These are phyloP conservation scores for Pseudomugil gertrudae DNA, from an alignment of 2,797 vertebrate genomes.

Conservation along the genomic window DNA sequence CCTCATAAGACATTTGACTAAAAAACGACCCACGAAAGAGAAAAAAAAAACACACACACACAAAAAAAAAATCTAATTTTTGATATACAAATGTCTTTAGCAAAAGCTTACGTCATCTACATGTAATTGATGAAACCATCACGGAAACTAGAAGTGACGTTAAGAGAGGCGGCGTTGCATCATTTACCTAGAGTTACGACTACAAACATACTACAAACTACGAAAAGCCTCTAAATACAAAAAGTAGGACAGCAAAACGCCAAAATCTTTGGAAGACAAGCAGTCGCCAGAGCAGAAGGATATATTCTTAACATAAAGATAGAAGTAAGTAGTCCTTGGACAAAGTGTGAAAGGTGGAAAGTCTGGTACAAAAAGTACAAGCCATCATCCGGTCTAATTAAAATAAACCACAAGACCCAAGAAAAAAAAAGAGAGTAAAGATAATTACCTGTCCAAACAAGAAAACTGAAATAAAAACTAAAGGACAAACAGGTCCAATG, in stretches of 20 bases:
- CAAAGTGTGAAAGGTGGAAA: constrained; percentile 3
- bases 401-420: neutral
- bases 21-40: no score
- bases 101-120: neutral
- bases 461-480: constrained; percentile 73
- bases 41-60: no score
- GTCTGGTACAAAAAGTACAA: neutral
- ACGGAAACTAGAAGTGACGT: constrained; percentile 50
- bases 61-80: neutral
- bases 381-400: no score
- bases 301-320: neutral
- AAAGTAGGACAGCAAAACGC: neutral
- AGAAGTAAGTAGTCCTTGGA: neutral
- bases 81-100: neutral
- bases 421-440: neutral
- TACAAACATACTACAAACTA: neutral
- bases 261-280: no score
- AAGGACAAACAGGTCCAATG: constrained; percentile 75
- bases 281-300: no score
- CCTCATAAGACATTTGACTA: no score
- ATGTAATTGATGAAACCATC: constrained; percentile 55
- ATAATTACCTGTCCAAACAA: constrained; percentile 75
- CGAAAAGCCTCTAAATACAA: neutral
- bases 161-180: constrained; percentile 55
- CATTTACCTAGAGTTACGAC: constrained; percentile 16